phyloP scores from a whole-genome alignment of 2,888 invertebrate species.

The Tiphia femorata region DNA sequence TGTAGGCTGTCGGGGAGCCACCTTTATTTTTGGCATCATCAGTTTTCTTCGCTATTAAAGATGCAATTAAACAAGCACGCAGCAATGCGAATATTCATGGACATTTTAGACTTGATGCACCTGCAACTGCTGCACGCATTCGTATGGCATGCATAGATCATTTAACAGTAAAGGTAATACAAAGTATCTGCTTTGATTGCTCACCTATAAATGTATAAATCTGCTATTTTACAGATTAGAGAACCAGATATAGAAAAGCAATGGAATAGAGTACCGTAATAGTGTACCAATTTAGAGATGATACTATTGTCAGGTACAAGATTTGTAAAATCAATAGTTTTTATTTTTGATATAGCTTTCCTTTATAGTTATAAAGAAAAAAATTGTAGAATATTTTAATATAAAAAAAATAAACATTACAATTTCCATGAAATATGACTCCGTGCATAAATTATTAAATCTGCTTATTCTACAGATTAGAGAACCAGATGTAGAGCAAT shows the following conservation, averaged over 20 bases:
- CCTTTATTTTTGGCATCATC: constrained; percentile 92
- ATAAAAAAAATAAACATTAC: no score
- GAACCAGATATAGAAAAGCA: constrained; percentile 43
- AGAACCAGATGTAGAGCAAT: constrained; percentile 40
- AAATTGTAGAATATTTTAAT: no score
- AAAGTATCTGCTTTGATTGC: background rate
- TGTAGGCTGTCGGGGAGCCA: constrained; percentile 94
- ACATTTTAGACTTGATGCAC: constrained; percentile 81
- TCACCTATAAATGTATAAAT: background rate
- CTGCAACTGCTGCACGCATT: constrained; percentile 90
- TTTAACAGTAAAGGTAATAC: constrained; percentile 80
- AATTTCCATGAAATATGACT: no score
- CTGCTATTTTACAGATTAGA: constrained; percentile 42
- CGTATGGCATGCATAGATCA: constrained; percentile 91
- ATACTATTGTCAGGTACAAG: no score
- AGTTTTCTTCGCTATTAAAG: constrained; percentile 90
- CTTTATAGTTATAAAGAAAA: no score
- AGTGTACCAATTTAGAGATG: no score
- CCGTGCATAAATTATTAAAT: constrained; percentile 2
- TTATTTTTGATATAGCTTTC: no score
- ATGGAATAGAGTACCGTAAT: constrained; percentile 54
- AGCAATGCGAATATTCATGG: constrained; percentile 75
- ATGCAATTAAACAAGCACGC: constrained; percentile 86
- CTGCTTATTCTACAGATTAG: constrained; percentile 43
- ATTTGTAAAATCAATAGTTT: no score